Evolutionary conservation across 2,113 vertebrate species (phyloP).

Genomic region (Mastomys coucha): DNA sequence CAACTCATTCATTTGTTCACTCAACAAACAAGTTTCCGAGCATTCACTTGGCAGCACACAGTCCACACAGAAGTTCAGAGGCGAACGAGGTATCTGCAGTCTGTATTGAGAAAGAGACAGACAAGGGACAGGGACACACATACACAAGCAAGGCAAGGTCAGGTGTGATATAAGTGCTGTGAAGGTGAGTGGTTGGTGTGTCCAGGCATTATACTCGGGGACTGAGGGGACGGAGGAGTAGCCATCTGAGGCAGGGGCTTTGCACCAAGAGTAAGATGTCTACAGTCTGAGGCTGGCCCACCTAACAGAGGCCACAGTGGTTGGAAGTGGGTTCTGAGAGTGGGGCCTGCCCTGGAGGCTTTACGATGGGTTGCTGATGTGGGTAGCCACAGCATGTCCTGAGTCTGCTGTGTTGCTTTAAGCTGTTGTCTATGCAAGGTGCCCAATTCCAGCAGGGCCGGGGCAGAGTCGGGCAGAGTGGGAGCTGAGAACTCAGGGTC

Average conservation of each 20-base stretch:
- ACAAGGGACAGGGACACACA: neutral
- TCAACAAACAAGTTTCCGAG: neutral
- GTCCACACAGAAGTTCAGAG: neutral
- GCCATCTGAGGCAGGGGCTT: neutral
- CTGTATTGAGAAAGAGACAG: neutral
- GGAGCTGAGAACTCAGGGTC: neutral
- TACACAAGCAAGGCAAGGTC: neutral
- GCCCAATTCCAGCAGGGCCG: neutral
- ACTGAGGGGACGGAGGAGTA: neutral
- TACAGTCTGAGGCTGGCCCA: neutral
- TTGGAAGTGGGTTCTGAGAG: neutral
- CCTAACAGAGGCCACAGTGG: neutral
- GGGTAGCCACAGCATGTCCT: neutral
- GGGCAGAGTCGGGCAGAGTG: neutral
- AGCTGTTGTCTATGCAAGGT: neutral
- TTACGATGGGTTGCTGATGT: neutral
- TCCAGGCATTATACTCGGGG: neutral
- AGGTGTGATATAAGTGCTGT: neutral
- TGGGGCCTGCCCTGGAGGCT: neutral
- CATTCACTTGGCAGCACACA: neutral
- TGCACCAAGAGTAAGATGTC: neutral
- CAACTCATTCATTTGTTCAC: neutral
- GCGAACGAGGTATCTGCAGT: neutral
- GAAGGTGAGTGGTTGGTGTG: neutral
- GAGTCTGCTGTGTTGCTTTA: neutral